A percentile compares a stretch with the other conserved stretches of the same genome.
These are phyloP conservation scores for Hoplostethus mediterraneus DNA, from an alignment of 2,797 vertebrate species.

Conservation along the genomic window DNA sequence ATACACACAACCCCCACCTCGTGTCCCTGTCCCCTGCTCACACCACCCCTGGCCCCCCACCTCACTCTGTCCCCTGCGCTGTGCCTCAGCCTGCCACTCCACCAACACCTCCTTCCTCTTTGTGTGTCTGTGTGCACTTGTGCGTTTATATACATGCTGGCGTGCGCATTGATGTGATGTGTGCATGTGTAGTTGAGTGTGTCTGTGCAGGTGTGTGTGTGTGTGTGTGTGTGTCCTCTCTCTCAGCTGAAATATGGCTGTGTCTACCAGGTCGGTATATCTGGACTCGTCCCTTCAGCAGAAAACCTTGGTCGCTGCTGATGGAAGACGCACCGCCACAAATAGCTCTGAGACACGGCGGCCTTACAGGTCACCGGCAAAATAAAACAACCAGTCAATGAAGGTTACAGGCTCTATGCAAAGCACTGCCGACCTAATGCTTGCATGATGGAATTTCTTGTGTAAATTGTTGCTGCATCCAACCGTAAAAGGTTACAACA, in stretches of 20 bases:
- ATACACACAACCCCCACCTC: constrained; percentile 56
- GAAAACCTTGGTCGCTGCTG: constrained; percentile 75
- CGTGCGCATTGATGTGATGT: constrained; percentile 25
- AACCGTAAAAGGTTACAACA: constrained; percentile 21
- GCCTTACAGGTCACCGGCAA: constrained; percentile 60
- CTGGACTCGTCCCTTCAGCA: constrained; percentile 64
- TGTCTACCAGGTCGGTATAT: constrained; percentile 70
- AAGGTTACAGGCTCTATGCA: constrained; percentile 36
- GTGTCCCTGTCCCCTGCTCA: constrained; percentile 70
- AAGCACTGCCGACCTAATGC: constrained; percentile 33
- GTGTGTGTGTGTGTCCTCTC: no score
- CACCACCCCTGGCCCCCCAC: constrained; percentile 61
- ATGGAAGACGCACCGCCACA: constrained; percentile 67
- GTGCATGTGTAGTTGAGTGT: constrained; percentile 23
- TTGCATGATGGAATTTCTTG: constrained; percentile 23
- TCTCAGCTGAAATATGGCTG: constrained; percentile 74
- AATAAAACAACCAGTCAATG: constrained; percentile 46
- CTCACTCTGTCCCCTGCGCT: constrained; percentile 6
- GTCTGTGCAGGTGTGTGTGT: constrained; percentile 38
- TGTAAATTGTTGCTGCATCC: constrained; percentile 9
- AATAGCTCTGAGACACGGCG: constrained; percentile 61
- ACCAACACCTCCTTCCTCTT: constrained; percentile 34
- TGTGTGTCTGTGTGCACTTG: constrained; percentile 20
- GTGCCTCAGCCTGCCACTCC: constrained; percentile 62
- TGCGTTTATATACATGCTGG: constrained; percentile 37